Evolutionary conservation across 1,140 invertebrate genomes (phyloP), one percentile per base, ranked within the genome.

Genomic region (Charaxes varanes): DNA sequence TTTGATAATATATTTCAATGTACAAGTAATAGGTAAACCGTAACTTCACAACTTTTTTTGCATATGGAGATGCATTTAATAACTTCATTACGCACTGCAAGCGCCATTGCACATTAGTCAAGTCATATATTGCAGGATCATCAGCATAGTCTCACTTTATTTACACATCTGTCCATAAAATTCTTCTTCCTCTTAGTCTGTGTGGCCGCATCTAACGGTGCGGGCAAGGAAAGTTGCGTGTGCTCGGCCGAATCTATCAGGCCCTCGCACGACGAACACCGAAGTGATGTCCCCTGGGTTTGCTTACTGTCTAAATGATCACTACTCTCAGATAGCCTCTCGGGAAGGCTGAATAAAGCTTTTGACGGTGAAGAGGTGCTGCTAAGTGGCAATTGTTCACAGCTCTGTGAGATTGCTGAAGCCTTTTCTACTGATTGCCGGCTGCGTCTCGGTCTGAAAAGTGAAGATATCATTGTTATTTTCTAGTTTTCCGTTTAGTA

Each of bases 111-210:
- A 13, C 24, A 46, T 34, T 62, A 43, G 13, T 23, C 21, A 19
- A 30, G 18, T 27, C 33, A 17, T 46, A 35, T 34, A 36, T 40
- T 41, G 18, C 37, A 2, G 46, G 41, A 41, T 22, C 42, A 52
- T 86, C 69, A 89, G 62, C 90, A 87, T 60, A 89, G 90, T 85
- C 89, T 87, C 73, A 92, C 88, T 85, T 92, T 92, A 69, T 90
- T 92, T 17, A 92, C 90, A 73, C 90, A 92, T 70, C 90, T 88
- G 78, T 92, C 90, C 89, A 92, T 91, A 63, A 92, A 92, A 73
- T 91, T 92, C 58, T 86, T 86, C 61, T 91, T 91, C 41, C 88
- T 83, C 66, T 90, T 90, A 3, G 67, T 79, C 53, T 82, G 82
- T 33, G 73, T 77, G 30, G 78, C 57, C 37, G 71, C 71, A 33